Evolutionary conservation across 2,797 vertebrate species (phyloP), one percentile per base, ranked within the genome.

Genomic region (Labroides dimidiatus): DNA sequence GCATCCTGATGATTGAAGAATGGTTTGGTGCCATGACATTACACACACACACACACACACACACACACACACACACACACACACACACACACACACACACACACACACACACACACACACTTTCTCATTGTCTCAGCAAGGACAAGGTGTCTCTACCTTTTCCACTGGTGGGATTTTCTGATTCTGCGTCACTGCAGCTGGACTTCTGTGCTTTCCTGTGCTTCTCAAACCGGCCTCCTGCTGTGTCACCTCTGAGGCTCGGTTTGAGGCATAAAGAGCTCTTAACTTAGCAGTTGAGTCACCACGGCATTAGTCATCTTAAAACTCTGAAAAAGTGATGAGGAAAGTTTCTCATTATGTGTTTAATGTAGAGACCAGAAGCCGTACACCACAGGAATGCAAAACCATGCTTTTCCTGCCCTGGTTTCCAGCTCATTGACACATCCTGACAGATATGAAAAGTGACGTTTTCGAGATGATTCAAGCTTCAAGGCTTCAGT

Each of bases 111-210:
- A 53, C 50, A 24, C 14, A n/a, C n/a, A 53, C 50, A 24, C 14
- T 69, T 70, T 59, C 27, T 84, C 76, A 92, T 92, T 91, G 92
- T 93, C 82, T 79, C 50, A 54, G n/a, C 16, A 44, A 69, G 82
- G 89, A 92, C 86, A 86, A 86, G 77, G 74, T 84, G 86, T 88
- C 89, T 82, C 81, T 86, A 54, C 78, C 69, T 66, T 75, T 89
- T 86, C 72, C 81, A 64, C 65, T n/a, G 42, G 24, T 17, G 56
- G 20, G 16, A 64, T 3, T 60, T 45, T 58, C 37, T 49, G 11
- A 43, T 52, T 4, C 33, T 54, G 44, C 39, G 51, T 71, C 61
- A 62, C 11, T 68, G 41, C 70, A 33, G 58, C 20, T 52, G 23
- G 52, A 47, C 20, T 1, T 48, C 36, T 45, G 14, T 45, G 43